phyloP scores from a whole-genome alignment of 2,113 vertebrate genomes.

The Protobothrops mucrosquamatus region DNA sequence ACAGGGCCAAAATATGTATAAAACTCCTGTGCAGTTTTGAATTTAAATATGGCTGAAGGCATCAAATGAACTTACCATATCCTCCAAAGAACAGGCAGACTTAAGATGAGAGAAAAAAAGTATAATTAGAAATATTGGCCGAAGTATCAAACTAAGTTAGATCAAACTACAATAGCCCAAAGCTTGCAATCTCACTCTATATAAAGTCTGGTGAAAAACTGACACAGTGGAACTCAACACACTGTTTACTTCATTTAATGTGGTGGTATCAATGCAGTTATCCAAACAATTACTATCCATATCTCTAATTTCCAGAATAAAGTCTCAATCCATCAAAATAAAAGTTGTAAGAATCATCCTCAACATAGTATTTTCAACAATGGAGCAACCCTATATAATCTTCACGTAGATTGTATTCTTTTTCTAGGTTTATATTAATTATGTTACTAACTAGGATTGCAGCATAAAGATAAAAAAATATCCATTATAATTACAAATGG shows the following conservation, averaged over 20 bases:
- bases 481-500: not conserved
- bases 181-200: not conserved
- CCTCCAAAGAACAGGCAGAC: constrained; percentile 87
- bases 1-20: constrained; percentile 25
- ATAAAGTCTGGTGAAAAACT: not conserved
- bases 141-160: constrained; percentile 41
- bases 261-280: not conserved
- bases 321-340: not conserved
- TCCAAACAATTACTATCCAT: not conserved
- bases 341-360: not conserved
- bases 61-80: constrained; percentile 86
- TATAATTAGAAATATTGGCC: constrained; percentile 70
- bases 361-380: not conserved
- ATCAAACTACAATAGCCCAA: not conserved
- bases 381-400: not conserved
- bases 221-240: not conserved
- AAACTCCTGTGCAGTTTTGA: constrained; percentile 45
- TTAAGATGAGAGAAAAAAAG: constrained; percentile 82
- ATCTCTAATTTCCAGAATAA: not conserved
- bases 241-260: not conserved
- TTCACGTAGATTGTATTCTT: not conserved
- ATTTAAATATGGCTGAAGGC: constrained; percentile 40
- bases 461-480: not conserved
- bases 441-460: not conserved
- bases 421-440: not conserved